Base-by-base conservation (phyloP, 2,797 vertebrate species). In the Pseudopleuronectes americanus region DNA sequence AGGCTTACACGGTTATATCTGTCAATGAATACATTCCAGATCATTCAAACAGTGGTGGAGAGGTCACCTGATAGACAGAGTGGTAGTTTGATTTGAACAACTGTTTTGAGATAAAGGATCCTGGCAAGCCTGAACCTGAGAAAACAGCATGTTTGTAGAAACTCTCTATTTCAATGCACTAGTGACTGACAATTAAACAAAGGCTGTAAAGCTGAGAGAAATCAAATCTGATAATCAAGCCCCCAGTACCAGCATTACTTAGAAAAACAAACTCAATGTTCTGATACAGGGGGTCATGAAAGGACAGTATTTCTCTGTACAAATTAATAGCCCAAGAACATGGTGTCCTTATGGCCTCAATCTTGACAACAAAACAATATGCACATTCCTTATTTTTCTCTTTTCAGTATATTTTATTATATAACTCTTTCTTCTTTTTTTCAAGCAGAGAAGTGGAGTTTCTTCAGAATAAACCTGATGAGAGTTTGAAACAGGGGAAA, bases 51-150 rank as follows among this genome's bases (percentile, higher is more conserved):
- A 79, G 41, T 8, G 54, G 8, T 16, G 58, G 48, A 57, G 66
- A 72, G 71, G 33, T 70, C 22, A 64, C 17, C 21, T 31, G 59
- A 72, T 1, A 66, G 21, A 51, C n/a, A 59, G 38, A 52, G 19
- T 63, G 57, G 60, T 33, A n/a, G 49, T 59, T 67, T 59, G 56
- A 6, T 31, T 4, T 76, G 21, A 70, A 53, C 71, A 12, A 74
- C 6, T 48, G 24, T 57, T 73, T 68, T 6, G 8, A 68, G 3
- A n/a, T 70, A 47, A 52, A 65, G 21, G 72, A 66, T 73, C 24
- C n/a, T 57, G 63, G 64, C 89, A 90, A 84, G 91, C 64, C 87
- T 70, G 22, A 81, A 83, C 87, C 48, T 84, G 89, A 84, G 6
- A 26, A 13, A 28, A 69, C 16, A 10, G 49, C 36, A 21, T 26